These are phyloP conservation scores for Vireo griseus DNA, from an alignment of 2,797 vertebrate genomes.

Conservation along the genomic window DNA sequence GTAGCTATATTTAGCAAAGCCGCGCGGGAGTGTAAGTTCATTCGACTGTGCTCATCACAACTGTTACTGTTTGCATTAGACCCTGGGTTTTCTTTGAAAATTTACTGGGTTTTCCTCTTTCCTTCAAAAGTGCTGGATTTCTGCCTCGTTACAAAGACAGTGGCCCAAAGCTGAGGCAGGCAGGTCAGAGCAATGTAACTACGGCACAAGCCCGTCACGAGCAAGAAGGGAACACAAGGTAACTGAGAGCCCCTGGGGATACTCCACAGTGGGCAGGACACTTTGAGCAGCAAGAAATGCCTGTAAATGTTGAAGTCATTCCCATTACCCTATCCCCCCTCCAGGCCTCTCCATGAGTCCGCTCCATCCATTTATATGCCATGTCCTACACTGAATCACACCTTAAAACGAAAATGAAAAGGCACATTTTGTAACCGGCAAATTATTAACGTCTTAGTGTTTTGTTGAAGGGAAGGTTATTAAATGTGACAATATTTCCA, in stretches of 20 bases:
- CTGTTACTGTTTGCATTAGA: neutral
- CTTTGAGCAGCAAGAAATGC: neutral
- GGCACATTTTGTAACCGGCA: neutral
- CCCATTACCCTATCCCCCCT: neutral
- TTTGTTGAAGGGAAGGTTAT: neutral
- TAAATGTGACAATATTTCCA: neutral
- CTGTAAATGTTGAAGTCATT: neutral
- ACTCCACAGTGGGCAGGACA: neutral
- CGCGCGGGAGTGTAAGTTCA: neutral
- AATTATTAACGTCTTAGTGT: neutral
- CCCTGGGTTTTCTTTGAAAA: neutral
- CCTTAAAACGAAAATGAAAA: neutral
- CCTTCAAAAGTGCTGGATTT: neutral
- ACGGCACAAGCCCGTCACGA: neutral
- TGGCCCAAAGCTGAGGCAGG: neutral
- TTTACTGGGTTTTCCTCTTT: neutral
- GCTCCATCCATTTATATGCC: neutral
- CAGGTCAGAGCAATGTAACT: accelerated
- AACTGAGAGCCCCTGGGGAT: neutral
- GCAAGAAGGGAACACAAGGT: neutral
- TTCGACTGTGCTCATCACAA: neutral
- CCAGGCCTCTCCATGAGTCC: neutral
- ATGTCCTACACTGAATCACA: neutral
- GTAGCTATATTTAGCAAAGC: conserved; percentile 6
- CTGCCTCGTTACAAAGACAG: neutral